Evolutionary conservation across 2,113 vertebrate genomes (phyloP), one percentile per base, ranked within the genome.

Genomic region (Hippopotamus amphibius): DNA sequence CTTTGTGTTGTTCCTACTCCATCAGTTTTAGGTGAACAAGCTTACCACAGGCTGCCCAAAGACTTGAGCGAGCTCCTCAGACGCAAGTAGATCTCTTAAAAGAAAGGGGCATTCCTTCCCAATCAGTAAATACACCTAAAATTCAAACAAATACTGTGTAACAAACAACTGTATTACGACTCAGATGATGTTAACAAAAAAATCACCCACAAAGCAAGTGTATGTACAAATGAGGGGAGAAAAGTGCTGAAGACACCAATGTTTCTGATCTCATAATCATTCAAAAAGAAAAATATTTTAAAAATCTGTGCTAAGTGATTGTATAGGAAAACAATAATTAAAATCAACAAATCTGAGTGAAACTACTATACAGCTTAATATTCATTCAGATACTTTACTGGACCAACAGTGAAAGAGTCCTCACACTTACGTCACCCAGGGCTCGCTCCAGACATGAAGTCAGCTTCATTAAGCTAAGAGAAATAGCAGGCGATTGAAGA

Each of bases 101-200:
- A 99, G 98, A 84, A 99, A 99, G 55, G 99, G 99, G 57, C 99
- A 99, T 26, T 99, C 98, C 0, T 98, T 98, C 59, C 97, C 98
- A 68, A 97, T 80, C 92, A 99, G 97, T 94, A 99, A 98, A 95
- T 98, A 98, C 0, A 99, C 99, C 99, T 99, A 90, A 41, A 90
- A 93, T 86, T 0, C 21, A 97, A 90, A 97, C 21, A 17, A 33
- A 90, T 28, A 33, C 10, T 22, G 57, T 12, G 7, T 13, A 41
- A 24, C 19, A 41, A 41, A 24, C 19, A 41, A 28, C 2, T 46
- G 12, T 15, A 37, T 37, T 26, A 24, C n/a, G 7, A 89, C 53
- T 24, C 57, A 37, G 17, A 30, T 17, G 50, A 55, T 5, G 5
- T 2, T 63, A 46, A 79, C 30, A 14, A n/a, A 46, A 86, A 94